A percentile compares a stretch with the other conserved stretches of the same genome.
phyloP scores from a whole-genome alignment of 2,888 invertebrate species.

The Cheilosia soror region DNA sequence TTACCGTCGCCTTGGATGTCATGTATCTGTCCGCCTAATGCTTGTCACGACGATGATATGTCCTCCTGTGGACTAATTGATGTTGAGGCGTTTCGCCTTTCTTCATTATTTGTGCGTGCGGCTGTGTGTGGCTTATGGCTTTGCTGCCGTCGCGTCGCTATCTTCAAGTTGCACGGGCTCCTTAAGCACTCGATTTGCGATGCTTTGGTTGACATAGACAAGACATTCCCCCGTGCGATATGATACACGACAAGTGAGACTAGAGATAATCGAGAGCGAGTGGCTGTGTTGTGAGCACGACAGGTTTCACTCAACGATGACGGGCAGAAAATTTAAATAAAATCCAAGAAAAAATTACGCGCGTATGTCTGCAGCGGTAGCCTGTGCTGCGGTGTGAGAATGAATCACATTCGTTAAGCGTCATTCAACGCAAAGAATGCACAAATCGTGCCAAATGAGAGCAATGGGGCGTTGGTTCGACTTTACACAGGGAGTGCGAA shows the following conservation, averaged over 20 bases:
- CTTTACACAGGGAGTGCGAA: not conserved
- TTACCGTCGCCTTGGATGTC: conserved; percentile 71
- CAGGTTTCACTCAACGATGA: conserved; percentile 62
- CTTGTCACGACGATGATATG: conserved; percentile 68
- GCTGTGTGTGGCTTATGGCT: not conserved
- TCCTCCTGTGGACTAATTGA: conserved; percentile 61
- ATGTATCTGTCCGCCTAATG: conserved; percentile 73
- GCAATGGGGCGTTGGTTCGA: conserved; percentile 17
- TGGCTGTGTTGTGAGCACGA: conserved; percentile 39
- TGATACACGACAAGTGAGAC: conserved; percentile 12
- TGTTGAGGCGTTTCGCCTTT: conserved; percentile 54
- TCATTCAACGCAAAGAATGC: conserved; percentile 55
- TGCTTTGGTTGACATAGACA: conserved; percentile 30
- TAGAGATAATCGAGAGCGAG: conserved; percentile 34
- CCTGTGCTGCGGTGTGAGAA: conserved; percentile 21
- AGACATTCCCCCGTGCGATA: conserved; percentile 41
- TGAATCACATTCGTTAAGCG: conserved; percentile 56
- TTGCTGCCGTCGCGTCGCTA: not conserved
- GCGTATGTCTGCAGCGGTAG: not conserved
- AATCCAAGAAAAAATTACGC: conserved; percentile 3
- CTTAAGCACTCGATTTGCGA: conserved; percentile 7
- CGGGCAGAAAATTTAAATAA: conserved; percentile 54
- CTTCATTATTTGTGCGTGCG: conserved; percentile 23
- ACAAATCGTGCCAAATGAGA: conserved; percentile 40
- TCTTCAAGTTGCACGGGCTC: conserved; percentile 6